phyloP scores from a whole-genome alignment of 2,113 vertebrate species.

The Pithys albifrons region DNA sequence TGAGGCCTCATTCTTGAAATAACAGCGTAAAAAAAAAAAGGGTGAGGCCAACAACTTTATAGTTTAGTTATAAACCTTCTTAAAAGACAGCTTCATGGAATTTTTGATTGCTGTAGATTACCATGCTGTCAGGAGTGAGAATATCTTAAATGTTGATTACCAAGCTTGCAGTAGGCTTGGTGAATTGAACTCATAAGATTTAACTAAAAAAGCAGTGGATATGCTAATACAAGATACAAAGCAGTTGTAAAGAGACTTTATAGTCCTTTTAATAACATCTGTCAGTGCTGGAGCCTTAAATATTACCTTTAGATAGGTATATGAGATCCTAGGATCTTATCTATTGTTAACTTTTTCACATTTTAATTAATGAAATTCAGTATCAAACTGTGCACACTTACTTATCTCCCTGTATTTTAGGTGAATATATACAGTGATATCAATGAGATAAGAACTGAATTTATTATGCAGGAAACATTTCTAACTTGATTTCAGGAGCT shows the following conservation, averaged over 20 bases:
- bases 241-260: background rate
- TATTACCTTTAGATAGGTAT: background rate
- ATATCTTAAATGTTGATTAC: background rate
- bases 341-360: background rate
- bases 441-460: background rate
- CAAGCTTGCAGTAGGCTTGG: background rate
- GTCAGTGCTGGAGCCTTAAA: background rate
- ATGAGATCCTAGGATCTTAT: background rate
- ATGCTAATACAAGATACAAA: background rate
- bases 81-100: background rate
- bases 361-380: background rate
- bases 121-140: background rate
- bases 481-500: background rate
- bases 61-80: background rate
- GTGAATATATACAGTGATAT: background rate
- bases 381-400: background rate
- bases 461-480: background rate
- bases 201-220: background rate
- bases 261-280: background rate
- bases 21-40: background rate
- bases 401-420: background rate
- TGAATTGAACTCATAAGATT: background rate
- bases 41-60: background rate
- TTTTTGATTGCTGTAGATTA: background rate
- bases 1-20: background rate